Percentiles rank a stretch among this genome's conserved stretches.
Conservation (phyloP, 2,797 vertebrate species). For the Falco columbarius region DNA sequence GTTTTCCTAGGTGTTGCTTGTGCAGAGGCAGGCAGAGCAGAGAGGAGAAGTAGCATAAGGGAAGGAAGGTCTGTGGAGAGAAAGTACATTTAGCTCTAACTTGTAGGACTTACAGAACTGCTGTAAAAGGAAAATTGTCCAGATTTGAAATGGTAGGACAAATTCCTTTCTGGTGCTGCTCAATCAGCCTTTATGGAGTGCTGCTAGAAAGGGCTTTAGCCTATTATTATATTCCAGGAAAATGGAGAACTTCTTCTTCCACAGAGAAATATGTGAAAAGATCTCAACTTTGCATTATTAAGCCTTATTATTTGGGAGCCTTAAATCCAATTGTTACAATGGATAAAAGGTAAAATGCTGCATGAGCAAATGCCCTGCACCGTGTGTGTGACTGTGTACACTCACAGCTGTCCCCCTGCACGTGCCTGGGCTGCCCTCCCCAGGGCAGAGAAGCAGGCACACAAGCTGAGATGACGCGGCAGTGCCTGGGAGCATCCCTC, state of each 20-base stretch:
- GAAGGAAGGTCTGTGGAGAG: not conserved
- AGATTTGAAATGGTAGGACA: not conserved
- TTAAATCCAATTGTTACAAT: not conserved
- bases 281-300: not conserved
- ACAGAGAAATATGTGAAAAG: not conserved
- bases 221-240: not conserved
- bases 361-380: not conserved
- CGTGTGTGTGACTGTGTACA: rapidly evolving
- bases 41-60: not conserved
- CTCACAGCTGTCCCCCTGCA: not conserved
- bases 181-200: not conserved
- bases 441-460: rapidly evolving
- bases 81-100: not conserved
- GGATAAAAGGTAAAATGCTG: not conserved
- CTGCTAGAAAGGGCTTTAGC: not conserved
- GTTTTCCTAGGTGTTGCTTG: not conserved
- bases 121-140: not conserved
- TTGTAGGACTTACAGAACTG: not conserved
- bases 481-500: not conserved
- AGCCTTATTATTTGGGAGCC: not conserved
- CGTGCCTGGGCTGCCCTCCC: rapidly evolving
- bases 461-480: rapidly evolving
- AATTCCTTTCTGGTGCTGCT: not conserved
- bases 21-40: not conserved
- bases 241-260: not conserved